Evolutionary conservation across 2,888 invertebrate species (phyloP), one percentile per base, ranked within the genome.

Genomic region (Ormyrus nitidulus): DNA sequence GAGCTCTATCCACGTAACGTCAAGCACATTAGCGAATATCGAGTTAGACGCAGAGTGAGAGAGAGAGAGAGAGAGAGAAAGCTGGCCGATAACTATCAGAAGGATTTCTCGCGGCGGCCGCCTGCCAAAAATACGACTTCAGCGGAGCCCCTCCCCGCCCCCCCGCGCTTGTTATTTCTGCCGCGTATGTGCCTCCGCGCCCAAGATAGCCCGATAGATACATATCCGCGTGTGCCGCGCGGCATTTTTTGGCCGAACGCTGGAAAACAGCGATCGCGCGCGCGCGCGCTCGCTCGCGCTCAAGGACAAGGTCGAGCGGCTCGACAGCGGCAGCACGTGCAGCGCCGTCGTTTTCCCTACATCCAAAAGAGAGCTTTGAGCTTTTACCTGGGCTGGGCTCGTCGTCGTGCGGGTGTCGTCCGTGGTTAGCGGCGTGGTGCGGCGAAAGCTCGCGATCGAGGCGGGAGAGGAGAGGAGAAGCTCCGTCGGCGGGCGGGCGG

Each of bases 61-160:
- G 68, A 53, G 53, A 64, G 48, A 64, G 19, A 56, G 8, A 62
- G 64, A 72, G 46, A 7, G 56, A 73, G 11, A 46, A 53, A 53
- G 54, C 5, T 7, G 53, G 48, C 48, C 34, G 34, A 34, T 34
- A 34, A 34, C 34, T 34, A 34, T 34, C 44, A 80, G 75, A 81
- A 77, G 79, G 81, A 73, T 78, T 83, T 71, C 80, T 82, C 77
- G 83, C 85, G 88, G 89, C 89, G 88, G 87, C 88, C 88, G 84
- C 85, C 86, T 86, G 86, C 89, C 88, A 86, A 89, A 89, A 89
- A 89, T 89, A 90, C 87, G 34, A 34, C 34, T 34, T 34, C 34
- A 0, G 34, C 34, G 34, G 34, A 34, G 34, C 34, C 34, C 34
- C 34, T 19, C 19, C 19, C 19, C 2, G 1, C 3, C 34, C 34